These are phyloP conservation scores for Xestia ashworthii DNA, from an alignment of 2,888 invertebrate genomes.

Conservation along the genomic window DNA sequence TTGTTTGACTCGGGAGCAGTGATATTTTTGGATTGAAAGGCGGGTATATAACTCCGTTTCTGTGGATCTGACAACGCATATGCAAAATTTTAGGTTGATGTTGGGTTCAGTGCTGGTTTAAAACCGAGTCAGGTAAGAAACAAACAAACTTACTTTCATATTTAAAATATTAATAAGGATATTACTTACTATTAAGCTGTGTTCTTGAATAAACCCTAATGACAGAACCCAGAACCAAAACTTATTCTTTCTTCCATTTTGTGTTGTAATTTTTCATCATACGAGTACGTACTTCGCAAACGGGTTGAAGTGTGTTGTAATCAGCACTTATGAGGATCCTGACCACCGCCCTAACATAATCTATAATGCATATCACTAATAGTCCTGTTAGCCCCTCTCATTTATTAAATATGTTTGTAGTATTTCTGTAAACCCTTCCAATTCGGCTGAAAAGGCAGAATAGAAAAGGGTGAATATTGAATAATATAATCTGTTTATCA, in stretches of 20 bases:
- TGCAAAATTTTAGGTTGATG: too few species aligned
- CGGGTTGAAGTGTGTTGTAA: not conserved
- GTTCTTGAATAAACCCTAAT: not conserved
- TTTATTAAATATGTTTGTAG: conserved; percentile 37
- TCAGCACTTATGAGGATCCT: not conserved
- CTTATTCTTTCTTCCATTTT: not conserved
- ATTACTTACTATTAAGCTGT: not conserved
- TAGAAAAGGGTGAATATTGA: conserved; percentile 29
- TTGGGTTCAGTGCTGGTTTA: too few species aligned
- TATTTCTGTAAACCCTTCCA: conserved; percentile 16
- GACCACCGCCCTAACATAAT: conserved; percentile 25
- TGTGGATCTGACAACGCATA: too few species aligned
- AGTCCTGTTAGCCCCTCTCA: conserved; percentile 20
- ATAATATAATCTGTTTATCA: conserved; percentile 31
- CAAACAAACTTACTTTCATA: too few species aligned
- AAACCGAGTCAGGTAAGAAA: too few species aligned
- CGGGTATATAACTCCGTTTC: too few species aligned
- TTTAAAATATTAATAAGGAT: too few species aligned
- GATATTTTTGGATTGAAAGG: too few species aligned
- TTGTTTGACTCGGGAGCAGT: too few species aligned
- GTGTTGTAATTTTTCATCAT: not conserved
- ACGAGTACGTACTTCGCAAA: not conserved
- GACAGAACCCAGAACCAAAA: not conserved
- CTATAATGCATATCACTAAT: conserved; percentile 44
- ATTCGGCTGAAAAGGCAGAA: conserved; percentile 15